These are phyloP conservation scores for Pollenia labialis DNA, from an alignment of 2,888 invertebrate species.

Conservation along the genomic window DNA sequence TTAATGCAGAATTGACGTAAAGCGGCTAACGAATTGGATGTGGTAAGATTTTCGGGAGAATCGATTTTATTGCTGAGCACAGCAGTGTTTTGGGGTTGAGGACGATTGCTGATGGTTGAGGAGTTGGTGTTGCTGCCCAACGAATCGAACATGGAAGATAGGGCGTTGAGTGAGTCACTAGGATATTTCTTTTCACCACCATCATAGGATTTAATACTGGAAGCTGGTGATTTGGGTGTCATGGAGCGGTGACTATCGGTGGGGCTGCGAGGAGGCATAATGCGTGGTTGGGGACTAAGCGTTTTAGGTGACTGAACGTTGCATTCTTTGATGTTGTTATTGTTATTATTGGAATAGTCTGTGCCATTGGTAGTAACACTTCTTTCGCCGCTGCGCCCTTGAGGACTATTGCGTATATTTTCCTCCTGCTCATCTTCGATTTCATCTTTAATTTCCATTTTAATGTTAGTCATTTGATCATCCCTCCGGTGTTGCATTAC, in stretches of 20 bases:
- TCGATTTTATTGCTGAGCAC: conserved; percentile 73
- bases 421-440: conserved; percentile 83
- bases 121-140: conserved; percentile 84
- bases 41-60: conserved; percentile 81
- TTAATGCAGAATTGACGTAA: conserved; percentile 98
- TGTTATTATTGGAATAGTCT: conserved; percentile 80
- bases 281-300: conserved; percentile 79
- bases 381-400: conserved; percentile 65
- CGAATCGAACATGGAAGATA: conserved; percentile 96
- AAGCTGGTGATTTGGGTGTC: conserved; percentile 90
- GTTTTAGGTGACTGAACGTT: conserved; percentile 77
- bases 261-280: conserved; percentile 87
- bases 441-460: conserved; percentile 81
- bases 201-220: conserved; percentile 84
- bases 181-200: conserved; percentile 85
- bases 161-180: conserved; percentile 89
- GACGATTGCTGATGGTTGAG: conserved; percentile 75
- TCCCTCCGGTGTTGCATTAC: conserved; percentile 55
- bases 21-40: conserved; percentile 95
- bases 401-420: conserved; percentile 61
- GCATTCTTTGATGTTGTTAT: conserved; percentile 78
- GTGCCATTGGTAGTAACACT: conserved; percentile 74
- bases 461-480: conserved; percentile 74
- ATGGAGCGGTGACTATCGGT: conserved; percentile 90
- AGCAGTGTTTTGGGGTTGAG: conserved; percentile 83